Base-by-base conservation (phyloP, 2,797 vertebrate genomes). In the Alca torda region DNA sequence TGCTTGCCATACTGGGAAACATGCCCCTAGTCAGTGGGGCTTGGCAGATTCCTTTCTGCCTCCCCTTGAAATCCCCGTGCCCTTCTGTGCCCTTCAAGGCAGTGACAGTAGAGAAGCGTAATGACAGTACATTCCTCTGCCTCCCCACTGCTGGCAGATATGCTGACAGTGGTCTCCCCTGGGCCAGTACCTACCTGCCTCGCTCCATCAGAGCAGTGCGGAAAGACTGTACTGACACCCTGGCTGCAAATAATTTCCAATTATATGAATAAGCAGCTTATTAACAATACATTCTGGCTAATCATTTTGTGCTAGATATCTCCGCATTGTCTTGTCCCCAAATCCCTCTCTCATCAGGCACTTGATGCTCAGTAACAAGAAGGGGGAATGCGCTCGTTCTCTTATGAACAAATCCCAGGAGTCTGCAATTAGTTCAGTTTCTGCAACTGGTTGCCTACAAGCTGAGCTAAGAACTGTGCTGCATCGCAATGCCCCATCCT, bases 331-430 rank as follows among this genome's bases (percentile, higher is more conserved):
- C 94, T 96, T 6, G 81, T 93, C 95, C 96, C 95, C 90, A 96
- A 93, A 97, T 96, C 96, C 96, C 96, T 96, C 93, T 94, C 93
- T 96, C 94, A 96, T 96, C 95, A 95, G 94, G 93, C 90, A 17
- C 88, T 93, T 9, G 92, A 94, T 82, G 94, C 86, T 48, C 50
- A 11, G 35, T 93, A 96, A 95, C 96, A 73, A 95, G 96, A 65
- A 79, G 54, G 54, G 80, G 86, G 88, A 88, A 92, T 6, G 2
- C 30, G 16, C 75, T 91, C 1, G 0, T 78, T 91, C 84, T 89
- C 87, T 21, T 7, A 13, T 0, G 7, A 75, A n/a, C 87, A 76
- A 90, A 84, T 73, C 95, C 92, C 95, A 51, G 24, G 92, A n/a
- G 95, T 1, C 84, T 74, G 84, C 95, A 89, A 87, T 96, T 92